Conservation (phyloP, 2,797 vertebrate genomes). For the Labeo calbasu region DNA sequence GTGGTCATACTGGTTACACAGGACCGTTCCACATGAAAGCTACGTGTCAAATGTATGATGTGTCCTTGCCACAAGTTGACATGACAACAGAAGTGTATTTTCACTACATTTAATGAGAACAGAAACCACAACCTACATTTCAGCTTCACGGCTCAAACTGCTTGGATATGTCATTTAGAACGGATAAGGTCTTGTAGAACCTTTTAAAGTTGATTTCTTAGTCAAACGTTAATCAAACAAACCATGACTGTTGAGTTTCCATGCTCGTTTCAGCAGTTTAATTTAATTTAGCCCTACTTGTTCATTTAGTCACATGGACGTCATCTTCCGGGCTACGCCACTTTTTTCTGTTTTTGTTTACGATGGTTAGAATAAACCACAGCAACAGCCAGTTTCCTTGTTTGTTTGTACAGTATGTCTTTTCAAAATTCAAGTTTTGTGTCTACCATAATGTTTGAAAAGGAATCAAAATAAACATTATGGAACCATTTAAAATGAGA, state of each 20-base stretch:
- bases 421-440: neutral
- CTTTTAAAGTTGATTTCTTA: neutral
- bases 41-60: neutral
- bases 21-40: neutral
- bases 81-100: neutral
- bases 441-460: neutral
- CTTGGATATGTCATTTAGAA: neutral
- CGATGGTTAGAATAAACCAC: slow-evolving; percentile 35
- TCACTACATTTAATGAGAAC: neutral
- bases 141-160: neutral
- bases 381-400: neutral
- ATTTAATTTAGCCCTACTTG: neutral
- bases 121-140: slow-evolving; percentile 1
- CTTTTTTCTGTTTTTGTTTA: slow-evolving; percentile 27
- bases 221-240: neutral
- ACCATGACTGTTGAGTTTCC: neutral
- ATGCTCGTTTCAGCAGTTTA: neutral
- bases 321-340: neutral
- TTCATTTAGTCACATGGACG: neutral
- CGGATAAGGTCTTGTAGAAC: neutral
- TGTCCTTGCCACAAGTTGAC: slow-evolving; percentile 5
- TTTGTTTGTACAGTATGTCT: neutral
- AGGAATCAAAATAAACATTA: neutral
- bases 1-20: neutral
- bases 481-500: neutral